A percentile compares a stretch with the other conserved stretches of the same genome.
These are phyloP conservation scores for Lydus trimaculatus DNA, from an alignment of 2,888 invertebrate genomes.

Conservation along the genomic window DNA sequence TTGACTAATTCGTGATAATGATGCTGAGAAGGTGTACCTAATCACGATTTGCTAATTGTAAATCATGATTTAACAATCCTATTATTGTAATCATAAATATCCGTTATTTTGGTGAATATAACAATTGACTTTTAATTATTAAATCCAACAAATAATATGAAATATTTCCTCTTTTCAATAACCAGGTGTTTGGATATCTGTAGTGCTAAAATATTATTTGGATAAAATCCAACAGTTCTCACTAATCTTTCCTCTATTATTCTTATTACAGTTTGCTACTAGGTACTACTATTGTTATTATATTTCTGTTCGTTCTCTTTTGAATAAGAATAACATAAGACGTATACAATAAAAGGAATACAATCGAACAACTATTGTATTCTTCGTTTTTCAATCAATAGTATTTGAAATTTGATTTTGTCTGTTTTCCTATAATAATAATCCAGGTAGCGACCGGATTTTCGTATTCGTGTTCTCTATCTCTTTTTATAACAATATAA, in stretches of 20 bases:
- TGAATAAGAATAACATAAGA: slow-evolving; percentile 43
- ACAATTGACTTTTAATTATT: not conserved
- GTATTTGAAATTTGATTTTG: slow-evolving; percentile 55
- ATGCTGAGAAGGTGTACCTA: not conserved
- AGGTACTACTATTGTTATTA: slow-evolving; percentile 4
- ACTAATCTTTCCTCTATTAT: not conserved
- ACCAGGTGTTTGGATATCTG: not conserved
- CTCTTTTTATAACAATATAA: not conserved
- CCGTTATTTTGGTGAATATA: not conserved
- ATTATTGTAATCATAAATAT: not conserved
- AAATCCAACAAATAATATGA: not conserved
- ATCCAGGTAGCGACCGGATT: slow-evolving; percentile 50
- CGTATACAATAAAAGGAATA: slow-evolving; percentile 43
- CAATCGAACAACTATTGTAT: slow-evolving; percentile 44
- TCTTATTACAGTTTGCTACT: not conserved
- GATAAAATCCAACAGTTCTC: slow-evolving; percentile 1
- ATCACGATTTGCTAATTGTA: not conserved
- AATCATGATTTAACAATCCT: not conserved
- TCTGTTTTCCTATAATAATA: slow-evolving; percentile 52
- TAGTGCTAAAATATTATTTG: slow-evolving; percentile 1
- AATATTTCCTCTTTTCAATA: not conserved
- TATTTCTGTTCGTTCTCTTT: slow-evolving; percentile 33
- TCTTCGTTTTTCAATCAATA: slow-evolving; percentile 43
- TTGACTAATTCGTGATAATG: not conserved
- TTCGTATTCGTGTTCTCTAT: slow-evolving; percentile 34